Evolutionary conservation across 2,888 invertebrate genomes (phyloP).

Genomic region (Drosophila picticornis): DNA sequence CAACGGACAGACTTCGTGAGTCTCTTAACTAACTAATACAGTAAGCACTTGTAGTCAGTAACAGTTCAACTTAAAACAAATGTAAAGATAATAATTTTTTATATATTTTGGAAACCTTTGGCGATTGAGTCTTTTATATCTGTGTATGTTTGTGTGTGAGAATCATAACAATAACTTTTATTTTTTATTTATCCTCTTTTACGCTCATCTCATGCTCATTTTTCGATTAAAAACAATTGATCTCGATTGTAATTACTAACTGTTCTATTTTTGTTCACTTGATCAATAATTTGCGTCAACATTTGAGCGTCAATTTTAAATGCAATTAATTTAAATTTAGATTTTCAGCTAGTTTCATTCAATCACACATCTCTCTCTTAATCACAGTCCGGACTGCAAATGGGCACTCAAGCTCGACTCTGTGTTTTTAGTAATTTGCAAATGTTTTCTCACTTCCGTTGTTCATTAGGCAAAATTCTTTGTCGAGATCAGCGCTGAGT

Average conservation of each 20-base stretch:
- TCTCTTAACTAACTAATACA: background rate
- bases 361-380: slow-evolving; percentile 28
- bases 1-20: background rate
- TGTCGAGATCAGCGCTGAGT: slow-evolving; percentile 8
- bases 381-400: slow-evolving; percentile 17
- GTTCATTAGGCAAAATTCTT: slow-evolving; percentile 44
- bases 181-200: background rate
- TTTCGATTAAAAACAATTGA: slow-evolving; percentile 5
- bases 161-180: background rate
- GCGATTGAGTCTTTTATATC: background rate
- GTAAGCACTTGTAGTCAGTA: background rate
- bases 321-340: slow-evolving; percentile 64
- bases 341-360: slow-evolving; percentile 29
- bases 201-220: background rate
- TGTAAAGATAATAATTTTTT: background rate
- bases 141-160: background rate
- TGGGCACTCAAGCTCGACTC: slow-evolving; percentile 48
- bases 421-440: slow-evolving; percentile 56
- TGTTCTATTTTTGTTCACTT: slow-evolving; percentile 54
- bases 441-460: slow-evolving; percentile 51
- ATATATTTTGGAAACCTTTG: background rate
- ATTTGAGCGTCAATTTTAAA: slow-evolving; percentile 53
- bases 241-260: background rate
- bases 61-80: background rate
- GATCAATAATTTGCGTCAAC: slow-evolving; percentile 58